A percentile compares a stretch with the other conserved stretches of the same genome.
These are phyloP conservation scores for Natator depressus DNA, from an alignment of 2,113 vertebrate genomes.

Conservation along the genomic window DNA sequence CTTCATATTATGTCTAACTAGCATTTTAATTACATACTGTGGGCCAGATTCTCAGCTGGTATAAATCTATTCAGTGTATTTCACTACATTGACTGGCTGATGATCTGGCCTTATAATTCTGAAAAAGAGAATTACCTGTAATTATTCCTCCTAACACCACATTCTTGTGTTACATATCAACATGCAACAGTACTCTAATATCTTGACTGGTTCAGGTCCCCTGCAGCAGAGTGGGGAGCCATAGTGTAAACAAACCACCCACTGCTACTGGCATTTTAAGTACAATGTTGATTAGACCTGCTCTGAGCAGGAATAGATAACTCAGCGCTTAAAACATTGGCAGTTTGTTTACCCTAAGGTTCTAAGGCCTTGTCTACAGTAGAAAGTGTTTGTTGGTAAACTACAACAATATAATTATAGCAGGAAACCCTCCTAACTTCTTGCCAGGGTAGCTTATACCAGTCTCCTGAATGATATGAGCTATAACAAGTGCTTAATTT, in stretches of 20 bases:
- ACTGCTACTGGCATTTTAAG: not conserved
- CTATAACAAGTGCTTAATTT: too few relatives aligned
- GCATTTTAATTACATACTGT: not conserved
- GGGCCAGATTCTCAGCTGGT: not conserved
- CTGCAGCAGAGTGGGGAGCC: not conserved
- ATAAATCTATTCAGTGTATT: not conserved
- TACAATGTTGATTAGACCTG: slow-evolving; percentile 12
- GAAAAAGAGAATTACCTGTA: not conserved
- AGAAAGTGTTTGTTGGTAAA: too few relatives aligned
- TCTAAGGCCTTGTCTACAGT: not conserved
- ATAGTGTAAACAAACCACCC: not conserved
- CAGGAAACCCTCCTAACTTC: too few relatives aligned
- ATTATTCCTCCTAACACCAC: not conserved
- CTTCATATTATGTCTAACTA: not conserved
- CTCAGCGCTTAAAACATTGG: not conserved
- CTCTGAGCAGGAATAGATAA: slow-evolving; percentile 6
- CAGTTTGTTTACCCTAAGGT: not conserved
- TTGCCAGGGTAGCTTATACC: too few relatives aligned
- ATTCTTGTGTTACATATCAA: not conserved
- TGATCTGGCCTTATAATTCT: not conserved
- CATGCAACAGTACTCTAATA: not conserved
- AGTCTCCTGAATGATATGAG: too few relatives aligned
- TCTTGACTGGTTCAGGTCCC: not conserved
- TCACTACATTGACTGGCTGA: not conserved
- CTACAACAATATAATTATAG: too few relatives aligned